Evolutionary conservation across 1,140 invertebrate genomes (phyloP), one percentile per base, ranked within the genome.

Genomic region (Homalodisca vitripennis): DNA sequence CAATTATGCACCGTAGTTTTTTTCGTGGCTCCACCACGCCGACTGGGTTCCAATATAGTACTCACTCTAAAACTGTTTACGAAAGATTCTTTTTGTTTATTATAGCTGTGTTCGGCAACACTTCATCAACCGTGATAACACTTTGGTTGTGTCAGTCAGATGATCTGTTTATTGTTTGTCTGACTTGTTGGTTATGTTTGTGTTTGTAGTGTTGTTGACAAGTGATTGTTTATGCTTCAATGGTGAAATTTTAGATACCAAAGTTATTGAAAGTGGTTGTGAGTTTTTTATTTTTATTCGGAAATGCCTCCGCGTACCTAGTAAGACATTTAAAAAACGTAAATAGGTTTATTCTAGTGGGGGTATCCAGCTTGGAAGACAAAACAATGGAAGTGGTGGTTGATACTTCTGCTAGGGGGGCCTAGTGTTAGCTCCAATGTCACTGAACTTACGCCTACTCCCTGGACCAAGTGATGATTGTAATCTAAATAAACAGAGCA

Each of bases 381-480:
- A n/a, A 55, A 55, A 26, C 3, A 20, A 17, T 20, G 17, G 51
- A 10, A 55, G 17, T 55, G 51, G 20, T 55, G 51, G 51, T n/a
- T 55, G 51, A 55, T 55, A 55, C 24, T 55, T 55, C 51, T 55
- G 51, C 51, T 55, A 55, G 51, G n/a, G n/a, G n/a, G n/a, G 17
- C 51, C 51, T 20, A 55, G 51, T 17, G 17, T 26, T n/a, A n/a
- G n/a, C n/a, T n/a, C n/a, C n/a, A n/a, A n/a, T n/a, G n/a, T n/a
- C n/a, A n/a, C n/a, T n/a, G n/a, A n/a, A n/a, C n/a, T n/a, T n/a
- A n/a, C n/a, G n/a, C n/a, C n/a, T n/a, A n/a, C n/a, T n/a, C n/a
- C 17, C 17, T 26, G 17, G 51, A 20, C 24, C 24, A 55, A 26
- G 24, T 55, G 24, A 20, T 20, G 24, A 20, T 20, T 55, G 24